These are phyloP conservation scores for Stylophora pistillata DNA, from an alignment of 64 coral and sea anemone species.

Conservation along the genomic window DNA sequence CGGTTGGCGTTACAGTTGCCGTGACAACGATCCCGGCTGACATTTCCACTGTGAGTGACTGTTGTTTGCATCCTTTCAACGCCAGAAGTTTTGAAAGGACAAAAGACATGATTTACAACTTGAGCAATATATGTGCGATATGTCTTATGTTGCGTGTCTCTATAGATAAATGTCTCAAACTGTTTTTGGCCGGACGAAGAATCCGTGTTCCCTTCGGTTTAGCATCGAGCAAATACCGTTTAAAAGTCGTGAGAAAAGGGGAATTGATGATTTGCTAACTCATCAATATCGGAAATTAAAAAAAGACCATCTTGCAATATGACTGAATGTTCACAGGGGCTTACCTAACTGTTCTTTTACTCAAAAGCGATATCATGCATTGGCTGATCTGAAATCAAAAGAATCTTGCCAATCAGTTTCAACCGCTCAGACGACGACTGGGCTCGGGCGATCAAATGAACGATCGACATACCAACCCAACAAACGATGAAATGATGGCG, in stretches of 20 bases:
- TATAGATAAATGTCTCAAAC: conserved; percentile 18
- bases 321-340: no score
- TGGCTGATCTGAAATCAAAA: no score
- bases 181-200: neutral
- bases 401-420: no score
- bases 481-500: neutral
- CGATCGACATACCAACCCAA: neutral
- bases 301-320: no score
- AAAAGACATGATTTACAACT: neutral
- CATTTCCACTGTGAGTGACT: neutral
- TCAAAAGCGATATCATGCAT: no score
- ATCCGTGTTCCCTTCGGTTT: neutral
- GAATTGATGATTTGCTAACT: no score
- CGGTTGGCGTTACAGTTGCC: neutral
- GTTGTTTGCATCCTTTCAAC: neutral
- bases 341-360: no score
- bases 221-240: neutral
- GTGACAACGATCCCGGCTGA: neutral
- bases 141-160: conserved; percentile 25
- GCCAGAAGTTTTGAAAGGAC: neutral
- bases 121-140: neutral
- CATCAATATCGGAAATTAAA: no score
- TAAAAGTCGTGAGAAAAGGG: neutral
- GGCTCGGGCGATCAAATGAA: neutral
- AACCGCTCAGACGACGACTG: no score